Evolutionary conservation across 1,140 invertebrate genomes (phyloP).

Genomic region (Caerostris darwini): DNA sequence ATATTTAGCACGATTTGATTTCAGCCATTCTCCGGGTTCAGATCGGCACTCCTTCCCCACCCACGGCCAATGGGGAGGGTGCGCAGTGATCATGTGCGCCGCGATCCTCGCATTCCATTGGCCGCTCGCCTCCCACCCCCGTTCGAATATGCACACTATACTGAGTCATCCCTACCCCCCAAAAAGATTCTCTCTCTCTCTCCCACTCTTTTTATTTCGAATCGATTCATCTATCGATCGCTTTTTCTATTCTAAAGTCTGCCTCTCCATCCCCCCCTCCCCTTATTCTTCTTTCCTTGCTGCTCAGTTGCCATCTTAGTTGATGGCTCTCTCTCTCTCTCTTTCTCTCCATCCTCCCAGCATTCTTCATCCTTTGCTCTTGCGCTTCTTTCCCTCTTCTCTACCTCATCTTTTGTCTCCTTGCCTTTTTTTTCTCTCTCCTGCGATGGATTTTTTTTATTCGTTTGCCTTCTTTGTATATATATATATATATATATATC

Average conservation of each 20-base stretch:
- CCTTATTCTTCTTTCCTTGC: not conserved
- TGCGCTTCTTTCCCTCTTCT: slow-evolving; percentile 67
- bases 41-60: slow-evolving; percentile 57
- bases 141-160: slow-evolving; percentile 49
- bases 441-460: slow-evolving; percentile 12
- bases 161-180: slow-evolving; percentile 65
- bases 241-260: slow-evolving; percentile 77
- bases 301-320: slow-evolving; percentile 73
- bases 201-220: slow-evolving; percentile 68
- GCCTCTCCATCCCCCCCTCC: not conserved
- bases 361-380: slow-evolving; percentile 72
- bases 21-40: slow-evolving; percentile 70
- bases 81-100: slow-evolving; percentile 62
- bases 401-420: slow-evolving; percentile 72
- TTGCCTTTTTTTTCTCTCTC: not conserved
- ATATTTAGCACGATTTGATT: slow-evolving; percentile 77
- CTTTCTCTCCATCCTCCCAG: slow-evolving; percentile 32
- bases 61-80: slow-evolving; percentile 41
- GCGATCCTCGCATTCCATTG: slow-evolving; percentile 64
- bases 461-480: not conserved
- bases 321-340: slow-evolving; percentile 72
- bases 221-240: slow-evolving; percentile 69
- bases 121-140: slow-evolving; percentile 49
- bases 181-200: slow-evolving; percentile 41
- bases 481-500: slow-evolving; percentile 41